A percentile compares a stretch with the other conserved stretches of the same genome.
Evolutionary conservation across 2,888 invertebrate species (phyloP).

Genomic region (Brachyptera risi): DNA sequence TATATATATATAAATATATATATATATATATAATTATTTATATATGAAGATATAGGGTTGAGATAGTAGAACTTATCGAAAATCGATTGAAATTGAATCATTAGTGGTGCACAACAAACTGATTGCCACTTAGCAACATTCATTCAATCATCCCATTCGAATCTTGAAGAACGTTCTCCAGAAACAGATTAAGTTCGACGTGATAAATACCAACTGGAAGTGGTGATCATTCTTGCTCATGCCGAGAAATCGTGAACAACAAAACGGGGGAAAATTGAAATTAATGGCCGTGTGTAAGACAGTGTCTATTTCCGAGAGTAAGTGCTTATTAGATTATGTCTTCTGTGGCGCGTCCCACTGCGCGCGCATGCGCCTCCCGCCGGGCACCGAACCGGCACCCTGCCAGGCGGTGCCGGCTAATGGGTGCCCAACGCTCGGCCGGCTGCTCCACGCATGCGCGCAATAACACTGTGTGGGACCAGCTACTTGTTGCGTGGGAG

Average conservation of each 20-base stretch:
- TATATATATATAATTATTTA: too few species aligned
- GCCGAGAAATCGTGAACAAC: background rate
- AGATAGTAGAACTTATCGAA: too few species aligned
- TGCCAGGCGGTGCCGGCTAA: background rate
- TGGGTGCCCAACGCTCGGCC: background rate
- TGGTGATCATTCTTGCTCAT: constrained; percentile 2
- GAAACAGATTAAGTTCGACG: constrained; percentile 13
- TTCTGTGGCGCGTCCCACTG: constrained; percentile 26
- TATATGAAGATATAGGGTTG: too few species aligned
- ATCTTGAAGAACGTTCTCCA: too few species aligned
- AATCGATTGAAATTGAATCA: too few species aligned
- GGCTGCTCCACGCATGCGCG: too few species aligned
- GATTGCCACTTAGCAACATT: too few species aligned
- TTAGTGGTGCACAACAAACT: too few species aligned
- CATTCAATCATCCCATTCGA: too few species aligned
- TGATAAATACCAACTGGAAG: constrained; percentile 14
- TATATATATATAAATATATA: too few species aligned
- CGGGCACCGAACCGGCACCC: background rate
- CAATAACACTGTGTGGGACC: too few species aligned
- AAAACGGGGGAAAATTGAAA: constrained; percentile 26
- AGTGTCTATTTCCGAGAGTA: background rate
- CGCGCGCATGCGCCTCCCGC: background rate
- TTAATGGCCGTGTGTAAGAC: constrained; percentile 24
- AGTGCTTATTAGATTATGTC: constrained; percentile 31
- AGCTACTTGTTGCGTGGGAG: too few species aligned